Conservation (phyloP, 2,888 invertebrate species). For the Rambutsinella grinnellia region DNA sequence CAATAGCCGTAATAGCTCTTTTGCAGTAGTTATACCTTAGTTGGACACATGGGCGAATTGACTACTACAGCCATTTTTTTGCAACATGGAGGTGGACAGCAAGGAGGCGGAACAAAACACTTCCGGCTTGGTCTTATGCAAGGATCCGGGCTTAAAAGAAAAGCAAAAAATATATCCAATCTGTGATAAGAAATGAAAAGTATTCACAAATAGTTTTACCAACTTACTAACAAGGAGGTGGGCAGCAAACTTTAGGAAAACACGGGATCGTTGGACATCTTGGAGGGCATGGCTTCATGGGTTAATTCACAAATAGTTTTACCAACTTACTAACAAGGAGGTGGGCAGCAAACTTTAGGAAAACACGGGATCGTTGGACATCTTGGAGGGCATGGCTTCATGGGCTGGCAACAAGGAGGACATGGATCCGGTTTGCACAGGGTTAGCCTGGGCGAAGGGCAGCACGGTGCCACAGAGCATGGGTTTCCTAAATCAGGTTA, state of each 20-base stretch:
- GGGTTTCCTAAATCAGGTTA: no score
- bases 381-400: slow-evolving; percentile 58
- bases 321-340: slow-evolving; percentile 53
- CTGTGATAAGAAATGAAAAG: no score
- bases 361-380: slow-evolving; percentile 57
- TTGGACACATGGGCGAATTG: slow-evolving; percentile 62
- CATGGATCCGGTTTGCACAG: slow-evolving; percentile 61
- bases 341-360: slow-evolving; percentile 63
- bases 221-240: slow-evolving; percentile 58
- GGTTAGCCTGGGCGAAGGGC: slow-evolving; percentile 55
- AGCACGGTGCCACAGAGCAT: slow-evolving; percentile 57
- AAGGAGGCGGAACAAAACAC: slow-evolving; percentile 64
- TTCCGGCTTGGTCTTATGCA: slow-evolving; percentile 58
- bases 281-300: neutral
- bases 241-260: slow-evolving; percentile 60
- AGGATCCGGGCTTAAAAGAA: slow-evolving; percentile 58
- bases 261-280: neutral
- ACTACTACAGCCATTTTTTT: slow-evolving; percentile 63
- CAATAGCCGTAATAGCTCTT: no score
- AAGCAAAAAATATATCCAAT: no score
- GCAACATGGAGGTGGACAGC: slow-evolving; percentile 58
- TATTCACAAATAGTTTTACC: neutral
- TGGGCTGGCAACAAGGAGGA: slow-evolving; percentile 59
- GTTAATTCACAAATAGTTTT: neutral
- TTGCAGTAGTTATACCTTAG: slow-evolving; percentile 57